Evolutionary conservation across 2,888 invertebrate species (phyloP).

Genomic region (Trichogramma dendrolimi): DNA sequence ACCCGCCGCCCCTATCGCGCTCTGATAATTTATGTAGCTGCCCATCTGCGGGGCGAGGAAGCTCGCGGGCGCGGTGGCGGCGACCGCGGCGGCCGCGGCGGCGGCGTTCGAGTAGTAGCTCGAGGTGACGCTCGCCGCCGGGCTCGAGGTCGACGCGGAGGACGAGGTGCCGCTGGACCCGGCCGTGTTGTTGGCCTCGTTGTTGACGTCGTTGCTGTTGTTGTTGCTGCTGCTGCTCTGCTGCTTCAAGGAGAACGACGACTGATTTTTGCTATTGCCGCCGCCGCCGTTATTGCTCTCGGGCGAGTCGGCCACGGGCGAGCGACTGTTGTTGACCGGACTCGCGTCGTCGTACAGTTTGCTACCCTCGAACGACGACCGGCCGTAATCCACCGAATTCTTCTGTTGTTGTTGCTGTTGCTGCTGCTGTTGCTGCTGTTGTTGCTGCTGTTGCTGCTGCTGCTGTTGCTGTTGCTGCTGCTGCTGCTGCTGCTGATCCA

Average conservation of each 20-base stretch:
- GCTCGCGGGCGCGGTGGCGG: slow-evolving; percentile 40
- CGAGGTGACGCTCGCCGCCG: slow-evolving; percentile 41
- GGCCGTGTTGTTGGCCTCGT: slow-evolving; percentile 42
- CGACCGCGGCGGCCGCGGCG: slow-evolving; percentile 24
- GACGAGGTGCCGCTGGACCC: slow-evolving; percentile 51
- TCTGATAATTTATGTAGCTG: slow-evolving; percentile 62
- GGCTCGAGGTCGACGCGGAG: slow-evolving; percentile 57
- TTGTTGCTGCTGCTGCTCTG: background rate
- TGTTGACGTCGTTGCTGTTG: slow-evolving; percentile 28
- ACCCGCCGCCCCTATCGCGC: slow-evolving; percentile 56
- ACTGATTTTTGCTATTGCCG: slow-evolving; percentile 35
- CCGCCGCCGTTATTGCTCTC: slow-evolving; percentile 44
- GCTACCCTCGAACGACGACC: slow-evolving; percentile 57
- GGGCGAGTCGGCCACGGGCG: slow-evolving; percentile 56
- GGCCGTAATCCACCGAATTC: slow-evolving; percentile 58
- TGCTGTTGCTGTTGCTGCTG: slow-evolving; percentile 4
- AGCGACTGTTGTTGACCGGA: slow-evolving; percentile 54
- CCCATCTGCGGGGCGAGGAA: slow-evolving; percentile 62
- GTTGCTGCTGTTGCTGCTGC: slow-evolving; percentile 2
- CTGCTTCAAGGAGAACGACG: background rate
- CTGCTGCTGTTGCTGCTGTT: slow-evolving; percentile 11
- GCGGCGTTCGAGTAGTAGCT: slow-evolving; percentile 48
- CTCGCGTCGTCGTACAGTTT: slow-evolving; percentile 60
- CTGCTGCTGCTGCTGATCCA: slow-evolving; percentile 58
- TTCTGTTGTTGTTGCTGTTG: slow-evolving; percentile 12